These are phyloP conservation scores for Ochropacha duplaris DNA, from an alignment of 2,888 invertebrate genomes.

Conservation along the genomic window DNA sequence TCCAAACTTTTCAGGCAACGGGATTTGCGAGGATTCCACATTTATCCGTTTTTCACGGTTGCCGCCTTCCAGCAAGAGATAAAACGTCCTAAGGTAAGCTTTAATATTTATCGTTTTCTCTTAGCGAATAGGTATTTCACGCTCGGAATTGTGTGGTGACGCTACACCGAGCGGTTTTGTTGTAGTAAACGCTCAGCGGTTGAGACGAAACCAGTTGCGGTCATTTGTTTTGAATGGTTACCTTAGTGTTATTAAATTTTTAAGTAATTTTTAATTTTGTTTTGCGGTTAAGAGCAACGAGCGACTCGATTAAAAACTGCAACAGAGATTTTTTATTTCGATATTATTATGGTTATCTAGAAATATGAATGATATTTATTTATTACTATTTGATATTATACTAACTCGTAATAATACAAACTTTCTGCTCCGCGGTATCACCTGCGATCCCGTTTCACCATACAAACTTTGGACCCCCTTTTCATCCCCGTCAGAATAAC, in stretches of 20 bases:
- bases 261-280: background rate
- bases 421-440: too few relatives aligned
- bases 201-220: background rate
- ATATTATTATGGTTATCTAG: too few relatives aligned
- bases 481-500: too few relatives aligned
- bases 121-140: constrained; percentile 43
- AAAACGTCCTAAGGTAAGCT: constrained; percentile 63
- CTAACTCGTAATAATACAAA: too few relatives aligned
- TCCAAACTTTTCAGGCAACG: constrained; percentile 49
- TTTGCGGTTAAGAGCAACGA: too few relatives aligned
- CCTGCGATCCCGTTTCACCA: too few relatives aligned
- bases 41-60: constrained; percentile 72
- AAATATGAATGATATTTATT: too few relatives aligned
- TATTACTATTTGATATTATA: too few relatives aligned
- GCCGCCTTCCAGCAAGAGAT: constrained; percentile 54
- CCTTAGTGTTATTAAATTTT: background rate
- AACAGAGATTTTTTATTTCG: too few relatives aligned
- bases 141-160: constrained; percentile 23
- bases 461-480: too few relatives aligned
- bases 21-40: constrained; percentile 63
- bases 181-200: background rate
- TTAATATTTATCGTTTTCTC: constrained; percentile 70
- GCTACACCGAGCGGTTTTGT: background rate
- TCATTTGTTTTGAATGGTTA: background rate
- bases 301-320: too few relatives aligned